A percentile compares a stretch with the other conserved stretches of the same genome.
These are phyloP conservation scores for Drosophila picticornis DNA, from an alignment of 2,888 invertebrate species.

Conservation along the genomic window DNA sequence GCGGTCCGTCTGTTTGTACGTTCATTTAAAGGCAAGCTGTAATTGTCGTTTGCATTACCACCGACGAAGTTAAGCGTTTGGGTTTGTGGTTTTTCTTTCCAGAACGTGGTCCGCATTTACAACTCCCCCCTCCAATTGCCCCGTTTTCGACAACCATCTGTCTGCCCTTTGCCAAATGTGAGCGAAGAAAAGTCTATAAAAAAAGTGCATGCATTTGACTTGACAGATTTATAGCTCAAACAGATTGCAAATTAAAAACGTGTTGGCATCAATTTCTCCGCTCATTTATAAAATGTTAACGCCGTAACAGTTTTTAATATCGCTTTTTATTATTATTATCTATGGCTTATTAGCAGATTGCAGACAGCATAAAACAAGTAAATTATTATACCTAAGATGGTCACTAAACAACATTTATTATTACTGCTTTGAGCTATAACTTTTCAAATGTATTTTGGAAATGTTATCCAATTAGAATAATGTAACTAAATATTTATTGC, in stretches of 20 bases:
- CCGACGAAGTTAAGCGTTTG: constrained; percentile 55
- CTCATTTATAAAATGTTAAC: constrained; percentile 36
- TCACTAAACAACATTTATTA: not conserved
- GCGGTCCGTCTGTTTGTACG: constrained; percentile 70
- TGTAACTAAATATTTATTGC: not conserved
- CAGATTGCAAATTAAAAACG: constrained; percentile 62
- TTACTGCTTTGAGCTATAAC: not conserved
- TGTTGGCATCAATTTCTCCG: constrained; percentile 54
- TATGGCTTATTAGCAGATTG: not conserved
- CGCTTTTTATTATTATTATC: not conserved
- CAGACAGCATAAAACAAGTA: not conserved
- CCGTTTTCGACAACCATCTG: not conserved
- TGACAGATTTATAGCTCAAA: constrained; percentile 54
- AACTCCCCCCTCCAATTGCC: constrained; percentile 2
- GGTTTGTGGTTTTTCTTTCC: constrained; percentile 59
- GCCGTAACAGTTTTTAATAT: not conserved
- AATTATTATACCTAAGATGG: not conserved
- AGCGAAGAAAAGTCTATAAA: constrained; percentile 36
- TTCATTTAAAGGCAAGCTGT: constrained; percentile 71
- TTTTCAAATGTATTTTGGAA: not conserved
- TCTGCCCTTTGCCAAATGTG: constrained; percentile 38
- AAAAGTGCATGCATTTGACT: constrained; percentile 52
- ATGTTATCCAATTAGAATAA: not conserved
- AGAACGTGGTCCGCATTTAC: constrained; percentile 39
- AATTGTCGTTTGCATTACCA: constrained; percentile 77